Evolutionary conservation across 2,888 invertebrate species (phyloP), one percentile per base, ranked within the genome.

Genomic region (Pseudanteris insignis): DNA sequence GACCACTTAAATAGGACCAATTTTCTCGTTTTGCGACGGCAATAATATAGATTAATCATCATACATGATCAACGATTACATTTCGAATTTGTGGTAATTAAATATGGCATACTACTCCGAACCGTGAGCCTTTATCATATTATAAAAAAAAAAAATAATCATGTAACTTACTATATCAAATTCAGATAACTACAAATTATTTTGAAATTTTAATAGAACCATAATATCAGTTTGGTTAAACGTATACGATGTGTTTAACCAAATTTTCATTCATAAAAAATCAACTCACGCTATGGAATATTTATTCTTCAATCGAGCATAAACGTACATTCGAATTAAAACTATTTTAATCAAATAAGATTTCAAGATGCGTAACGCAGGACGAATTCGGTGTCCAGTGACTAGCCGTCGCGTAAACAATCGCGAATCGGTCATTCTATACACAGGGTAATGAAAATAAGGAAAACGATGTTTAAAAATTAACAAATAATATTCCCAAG

Each of bases 401-500:
- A 65, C 54, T 54, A 58, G 48, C 62, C 61, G 64, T 66, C 65
- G 50, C 65, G 68, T 54, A 66, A 68, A 64, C 67, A 66, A 64
- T n/a, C 64, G 36, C 64, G 67, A 61, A 59, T 69, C 69, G 70
- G 69, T 74, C 64, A 68, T 69, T 58, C 53, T 70, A 60, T 60
- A 78, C 76, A 78, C 79, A 79, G 79, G 79, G 79, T 80, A 78
- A 78, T 63, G 65, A 59, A 66, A 65, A 54, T 55, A 64, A 55
- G 38, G 43, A 34, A 25, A 65, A 65, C 40, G 37, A 65, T 57
- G 50, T 57, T 62, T 62, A 51, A 61, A 61, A 46, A 12, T 53
- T 64, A 61, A 60, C 53, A 48, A 59, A 46, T 61, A 69, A 71
- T 73, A 74, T 73, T 74, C 74, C 70, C 70, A 67, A 61, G 68